A percentile compares a stretch with the other conserved stretches of the same genome.
These are phyloP conservation scores for Noctuana brunneofusca DNA, from an alignment of 2,888 invertebrate genomes.

Conservation along the genomic window DNA sequence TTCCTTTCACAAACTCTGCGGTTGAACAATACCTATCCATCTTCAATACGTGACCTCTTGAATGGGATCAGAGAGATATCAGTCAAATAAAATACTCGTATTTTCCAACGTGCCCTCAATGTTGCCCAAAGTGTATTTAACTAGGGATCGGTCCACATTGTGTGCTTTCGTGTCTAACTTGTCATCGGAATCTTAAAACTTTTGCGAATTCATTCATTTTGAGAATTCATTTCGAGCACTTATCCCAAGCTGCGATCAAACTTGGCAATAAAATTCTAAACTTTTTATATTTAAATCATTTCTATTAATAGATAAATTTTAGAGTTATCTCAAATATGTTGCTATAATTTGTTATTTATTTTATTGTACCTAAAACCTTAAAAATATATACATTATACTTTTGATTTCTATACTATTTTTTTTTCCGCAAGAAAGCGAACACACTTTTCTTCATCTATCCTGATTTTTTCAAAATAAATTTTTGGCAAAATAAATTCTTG, in stretches of 20 bases:
- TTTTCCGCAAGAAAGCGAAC: background rate
- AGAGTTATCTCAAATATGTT: too few relatives aligned
- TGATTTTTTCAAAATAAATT: background rate
- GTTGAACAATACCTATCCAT: background rate
- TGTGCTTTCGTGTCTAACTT: conserved; percentile 14
- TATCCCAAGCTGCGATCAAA: conserved; percentile 4
- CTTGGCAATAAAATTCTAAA: background rate
- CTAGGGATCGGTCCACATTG: conserved; percentile 15
- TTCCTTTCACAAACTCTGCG: background rate
- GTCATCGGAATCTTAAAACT: conserved; percentile 10
- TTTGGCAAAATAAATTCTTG: conserved; percentile 1
- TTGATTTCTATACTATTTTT: too few relatives aligned
- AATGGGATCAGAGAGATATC: conserved; percentile 14
- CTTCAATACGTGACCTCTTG: background rate
- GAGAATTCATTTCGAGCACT: conserved; percentile 5
- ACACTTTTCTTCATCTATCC: background rate
- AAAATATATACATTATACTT: too few relatives aligned
- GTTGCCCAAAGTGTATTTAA: conserved; percentile 25
- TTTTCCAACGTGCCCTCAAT: conserved; percentile 9
- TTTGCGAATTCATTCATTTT: conserved; percentile 1
- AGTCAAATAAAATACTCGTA: conserved; percentile 16
- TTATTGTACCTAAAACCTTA: too few relatives aligned
- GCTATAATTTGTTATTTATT: too few relatives aligned
- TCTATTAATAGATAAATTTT: too few relatives aligned
- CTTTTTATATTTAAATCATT: background rate